Percentiles rank a stretch among this genome's conserved stretches.
Evolutionary conservation across 2,797 vertebrate species (phyloP).

Genomic region (Sternotherus odoratus): DNA sequence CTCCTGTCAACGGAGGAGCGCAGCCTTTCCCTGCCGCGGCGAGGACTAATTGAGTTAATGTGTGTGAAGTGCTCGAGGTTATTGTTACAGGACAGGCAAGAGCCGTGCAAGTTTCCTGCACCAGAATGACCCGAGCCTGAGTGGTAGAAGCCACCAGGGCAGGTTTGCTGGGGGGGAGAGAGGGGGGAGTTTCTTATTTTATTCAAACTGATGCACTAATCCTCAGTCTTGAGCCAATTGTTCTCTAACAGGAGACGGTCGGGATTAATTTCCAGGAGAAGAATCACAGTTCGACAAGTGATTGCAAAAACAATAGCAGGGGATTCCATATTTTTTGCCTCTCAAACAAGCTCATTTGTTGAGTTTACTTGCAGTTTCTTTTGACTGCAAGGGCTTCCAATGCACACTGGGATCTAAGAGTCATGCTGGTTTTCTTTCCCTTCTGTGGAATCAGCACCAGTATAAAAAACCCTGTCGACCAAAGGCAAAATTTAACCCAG

Average conservation of each 20-base stretch:
- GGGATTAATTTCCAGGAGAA: accelerated
- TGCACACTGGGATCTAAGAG: background rate
- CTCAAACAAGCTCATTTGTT: accelerated
- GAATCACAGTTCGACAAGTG: accelerated
- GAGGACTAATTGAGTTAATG: background rate
- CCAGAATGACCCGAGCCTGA: background rate
- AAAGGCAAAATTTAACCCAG: background rate
- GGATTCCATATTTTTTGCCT: background rate
- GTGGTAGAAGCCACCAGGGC: background rate
- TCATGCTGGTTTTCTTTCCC: background rate
- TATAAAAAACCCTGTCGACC: background rate
- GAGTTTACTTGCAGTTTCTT: background rate
- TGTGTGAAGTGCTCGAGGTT: background rate
- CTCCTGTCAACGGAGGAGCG: background rate
- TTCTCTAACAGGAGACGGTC: background rate
- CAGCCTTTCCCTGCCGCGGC: background rate
- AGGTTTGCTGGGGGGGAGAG: accelerated
- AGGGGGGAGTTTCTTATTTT: background rate
- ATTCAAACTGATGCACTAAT: background rate
- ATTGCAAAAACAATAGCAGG: background rate
- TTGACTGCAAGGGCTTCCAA: background rate
- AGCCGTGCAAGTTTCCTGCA: background rate
- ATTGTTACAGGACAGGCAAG: background rate
- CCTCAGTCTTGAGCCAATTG: accelerated
- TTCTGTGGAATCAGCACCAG: accelerated